These are phyloP conservation scores for Pentamera pediparva DNA, from an alignment of 53 echinoderm and acorn worm species.

Conservation along the genomic window DNA sequence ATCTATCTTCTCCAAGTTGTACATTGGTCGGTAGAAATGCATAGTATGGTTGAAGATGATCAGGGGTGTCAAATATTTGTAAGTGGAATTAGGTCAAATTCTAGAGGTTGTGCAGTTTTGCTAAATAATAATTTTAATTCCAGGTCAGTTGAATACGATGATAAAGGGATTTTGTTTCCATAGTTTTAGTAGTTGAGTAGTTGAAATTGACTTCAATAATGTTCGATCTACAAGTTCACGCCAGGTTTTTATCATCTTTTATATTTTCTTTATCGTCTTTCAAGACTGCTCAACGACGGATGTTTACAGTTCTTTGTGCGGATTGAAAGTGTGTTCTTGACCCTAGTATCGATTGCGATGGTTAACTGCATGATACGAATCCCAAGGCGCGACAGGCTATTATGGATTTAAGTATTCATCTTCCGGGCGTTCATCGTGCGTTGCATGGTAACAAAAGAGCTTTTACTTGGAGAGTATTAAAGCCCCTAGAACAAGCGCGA, in stretches of 20 bases:
- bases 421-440: background rate
- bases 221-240: background rate
- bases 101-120: background rate
- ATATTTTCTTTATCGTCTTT: no score
- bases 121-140: no score
- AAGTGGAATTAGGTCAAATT: background rate
- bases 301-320: background rate
- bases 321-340: background rate
- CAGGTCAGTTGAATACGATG: background rate
- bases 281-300: no score
- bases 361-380: background rate
- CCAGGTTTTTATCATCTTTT: background rate
- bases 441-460: background rate
- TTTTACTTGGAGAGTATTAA: no score
- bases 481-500: no score
- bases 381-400: background rate
- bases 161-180: background rate
- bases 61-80: background rate
- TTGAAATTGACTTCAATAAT: no score
- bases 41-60: background rate
- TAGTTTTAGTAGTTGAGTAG: background rate
- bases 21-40: background rate
- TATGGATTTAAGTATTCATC: background rate
- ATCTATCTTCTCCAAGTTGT: background rate
- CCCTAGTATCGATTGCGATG: background rate